Percentiles rank a stretch among this genome's conserved stretches.
Conservation (phyloP, 2,888 invertebrate genomes). For the Saturnia pavonia region DNA sequence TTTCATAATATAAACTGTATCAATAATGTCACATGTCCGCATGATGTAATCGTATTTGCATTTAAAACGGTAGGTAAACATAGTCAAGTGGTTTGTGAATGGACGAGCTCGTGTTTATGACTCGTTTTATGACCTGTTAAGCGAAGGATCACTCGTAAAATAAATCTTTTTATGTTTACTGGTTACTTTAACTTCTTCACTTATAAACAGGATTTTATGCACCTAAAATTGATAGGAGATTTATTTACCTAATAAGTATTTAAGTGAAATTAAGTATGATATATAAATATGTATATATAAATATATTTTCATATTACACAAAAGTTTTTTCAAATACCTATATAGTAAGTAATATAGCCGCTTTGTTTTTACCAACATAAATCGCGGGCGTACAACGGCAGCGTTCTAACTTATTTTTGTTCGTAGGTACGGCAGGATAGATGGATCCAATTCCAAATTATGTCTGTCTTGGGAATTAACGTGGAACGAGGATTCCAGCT, state of each 20-base stretch:
- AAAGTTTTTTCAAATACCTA: constrained; percentile 45
- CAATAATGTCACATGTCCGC: constrained; percentile 53
- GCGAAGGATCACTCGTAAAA: constrained; percentile 76
- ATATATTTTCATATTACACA: constrained; percentile 28
- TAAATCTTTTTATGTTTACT: constrained; percentile 64
- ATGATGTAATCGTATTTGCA: constrained; percentile 70
- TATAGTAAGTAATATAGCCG: constrained; percentile 40
- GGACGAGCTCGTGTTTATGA: constrained; percentile 73
- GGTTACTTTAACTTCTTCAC: constrained; percentile 25
- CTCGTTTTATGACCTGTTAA: constrained; percentile 78
- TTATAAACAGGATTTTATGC: constrained; percentile 35
- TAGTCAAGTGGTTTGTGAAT: constrained; percentile 71
- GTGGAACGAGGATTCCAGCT: constrained; percentile 78
- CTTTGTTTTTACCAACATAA: constrained; percentile 74
- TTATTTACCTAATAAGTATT: neutral
- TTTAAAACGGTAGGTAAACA: constrained; percentile 78
- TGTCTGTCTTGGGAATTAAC: constrained; percentile 83
- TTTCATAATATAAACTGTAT: constrained; percentile 44
- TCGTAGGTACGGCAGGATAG: constrained; percentile 76
- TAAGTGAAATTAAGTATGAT: neutral
- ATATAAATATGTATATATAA: neutral
- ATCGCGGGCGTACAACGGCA: constrained; percentile 55
- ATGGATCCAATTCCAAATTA: constrained; percentile 84
- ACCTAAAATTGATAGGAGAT: constrained; percentile 1
- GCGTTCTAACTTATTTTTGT: constrained; percentile 76